These are phyloP conservation scores for Rhorus exstirpatorius DNA, from an alignment of 2,888 invertebrate species.

Conservation along the genomic window DNA sequence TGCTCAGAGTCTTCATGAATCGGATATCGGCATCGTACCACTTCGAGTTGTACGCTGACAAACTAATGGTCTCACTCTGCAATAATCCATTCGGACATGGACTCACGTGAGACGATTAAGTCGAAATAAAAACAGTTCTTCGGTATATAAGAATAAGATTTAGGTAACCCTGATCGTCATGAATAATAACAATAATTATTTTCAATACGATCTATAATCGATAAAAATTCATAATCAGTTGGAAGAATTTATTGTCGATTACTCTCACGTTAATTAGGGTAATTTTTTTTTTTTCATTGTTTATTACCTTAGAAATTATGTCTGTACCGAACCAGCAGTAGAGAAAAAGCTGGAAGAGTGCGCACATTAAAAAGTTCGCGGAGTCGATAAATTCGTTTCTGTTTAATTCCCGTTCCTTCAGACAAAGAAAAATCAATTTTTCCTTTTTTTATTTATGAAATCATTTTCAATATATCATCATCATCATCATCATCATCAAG, in stretches of 20 bases:
- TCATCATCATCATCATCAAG: too few species aligned
- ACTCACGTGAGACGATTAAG: too few species aligned
- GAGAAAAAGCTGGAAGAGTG: conserved; percentile 67
- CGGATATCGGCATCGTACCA: conserved; percentile 64
- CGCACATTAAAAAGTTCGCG: conserved; percentile 59
- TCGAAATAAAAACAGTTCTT: too few species aligned
- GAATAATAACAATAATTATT: too few species aligned
- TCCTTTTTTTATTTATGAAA: neutral
- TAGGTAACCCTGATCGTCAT: too few species aligned
- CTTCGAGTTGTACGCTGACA: conserved; percentile 62
- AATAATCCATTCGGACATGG: neutral
- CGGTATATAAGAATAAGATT: too few species aligned
- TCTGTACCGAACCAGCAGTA: conserved; percentile 71
- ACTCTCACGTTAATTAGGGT: neutral
- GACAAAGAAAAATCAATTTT: conserved; percentile 13
- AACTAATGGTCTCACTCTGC: conserved; percentile 59
- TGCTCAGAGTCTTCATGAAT: conserved; percentile 60
- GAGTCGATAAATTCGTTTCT: conserved; percentile 60
- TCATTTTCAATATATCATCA: neutral
- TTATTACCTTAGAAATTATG: conserved; percentile 66
- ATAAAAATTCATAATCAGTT: too few species aligned
- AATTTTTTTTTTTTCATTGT: neutral
- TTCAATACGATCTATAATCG: too few species aligned
- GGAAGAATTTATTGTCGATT: too few species aligned
- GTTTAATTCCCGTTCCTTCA: conserved; percentile 44